Evolutionary conservation across 2,797 vertebrate species (phyloP), one percentile per base, ranked within the genome.

Genomic region (Ceryle rudis): DNA sequence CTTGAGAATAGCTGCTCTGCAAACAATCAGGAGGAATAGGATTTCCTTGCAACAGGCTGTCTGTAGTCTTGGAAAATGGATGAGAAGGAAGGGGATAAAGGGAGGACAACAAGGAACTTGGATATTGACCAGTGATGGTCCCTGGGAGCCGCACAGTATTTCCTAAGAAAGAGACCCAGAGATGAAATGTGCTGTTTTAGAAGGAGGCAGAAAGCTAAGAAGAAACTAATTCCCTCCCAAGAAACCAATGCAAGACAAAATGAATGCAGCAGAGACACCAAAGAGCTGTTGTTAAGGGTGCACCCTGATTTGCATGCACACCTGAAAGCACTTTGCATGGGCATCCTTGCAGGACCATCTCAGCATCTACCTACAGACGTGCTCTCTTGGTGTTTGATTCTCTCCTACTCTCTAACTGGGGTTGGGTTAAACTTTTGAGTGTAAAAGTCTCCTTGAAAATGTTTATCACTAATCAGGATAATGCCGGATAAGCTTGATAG

Each of bases 1-100:
- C 93, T 95, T 93, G 91, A 89, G 78, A 61, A 31, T 73, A 67
- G 73, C 77, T 95, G 87, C 47, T 73, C 65, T 93, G 66, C 61
- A 73, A 93, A 64, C 41, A 92, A 31, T 25, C 72, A 82, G 44
- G 58, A 89, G 84, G 44, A 92, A 80, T 10, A 52, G 23, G 28
- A 54, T 94, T 83, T 90, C 69, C 16, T 80, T 86, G 79, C 57
- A 93, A 72, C n/a, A 71, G 58, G 19, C 52, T 92, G 14, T 13
- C 58, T 86, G 41, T 17, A 67, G 14, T 28, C 44, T 85, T 81
- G 70, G 74, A 60, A 66, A 92, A 92, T 0, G 0, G n/a, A 67
- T 39, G 33, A 90, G 52, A 85, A 81, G 44, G 21, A 4, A 41
- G 41, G 6, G 37, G 26, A 82, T 54, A 39, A 89, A 85, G 47